These are phyloP conservation scores for Heliothis subflexa DNA, from an alignment of 1,140 invertebrate genomes.

Conservation along the genomic window DNA sequence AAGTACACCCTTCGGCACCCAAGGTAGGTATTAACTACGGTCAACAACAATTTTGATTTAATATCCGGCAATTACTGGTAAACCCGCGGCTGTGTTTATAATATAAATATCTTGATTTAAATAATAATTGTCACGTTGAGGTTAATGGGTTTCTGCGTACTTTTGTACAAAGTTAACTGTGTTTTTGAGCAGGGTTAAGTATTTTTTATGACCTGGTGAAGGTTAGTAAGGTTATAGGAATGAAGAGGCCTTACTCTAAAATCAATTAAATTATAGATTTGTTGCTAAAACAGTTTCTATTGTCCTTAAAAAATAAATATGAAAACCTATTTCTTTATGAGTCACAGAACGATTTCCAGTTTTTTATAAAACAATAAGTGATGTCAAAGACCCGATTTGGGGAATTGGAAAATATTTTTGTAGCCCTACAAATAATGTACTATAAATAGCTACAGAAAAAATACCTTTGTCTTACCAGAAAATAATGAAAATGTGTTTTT, in stretches of 20 bases:
- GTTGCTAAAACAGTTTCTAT: too few species aligned
- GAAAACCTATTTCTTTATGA: too few species aligned
- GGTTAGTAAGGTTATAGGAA: too few species aligned
- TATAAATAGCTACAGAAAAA: not conserved
- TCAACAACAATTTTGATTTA: constrained; percentile 34
- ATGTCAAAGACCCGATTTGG: too few species aligned
- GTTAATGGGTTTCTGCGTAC: constrained; percentile 28
- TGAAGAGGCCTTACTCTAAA: too few species aligned
- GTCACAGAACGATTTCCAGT: too few species aligned
- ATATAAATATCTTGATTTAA: constrained; percentile 37
- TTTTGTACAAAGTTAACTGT: not conserved
- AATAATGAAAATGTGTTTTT: constrained; percentile 46
- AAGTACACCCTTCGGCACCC: constrained; percentile 78
- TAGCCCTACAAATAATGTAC: not conserved
- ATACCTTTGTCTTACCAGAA: not conserved
- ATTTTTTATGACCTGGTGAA: too few species aligned
- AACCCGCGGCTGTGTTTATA: constrained; percentile 8
- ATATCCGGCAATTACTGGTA: constrained; percentile 16
- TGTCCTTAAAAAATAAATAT: too few species aligned
- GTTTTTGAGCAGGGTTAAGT: not conserved
- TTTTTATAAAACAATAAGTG: too few species aligned
- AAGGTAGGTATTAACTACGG: constrained; percentile 65
- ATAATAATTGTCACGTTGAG: constrained; percentile 25
- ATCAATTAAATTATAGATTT: too few species aligned
- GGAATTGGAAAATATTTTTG: not conserved